phyloP scores from a whole-genome alignment of 2,113 vertebrate genomes.

The Trogon melanurus region DNA sequence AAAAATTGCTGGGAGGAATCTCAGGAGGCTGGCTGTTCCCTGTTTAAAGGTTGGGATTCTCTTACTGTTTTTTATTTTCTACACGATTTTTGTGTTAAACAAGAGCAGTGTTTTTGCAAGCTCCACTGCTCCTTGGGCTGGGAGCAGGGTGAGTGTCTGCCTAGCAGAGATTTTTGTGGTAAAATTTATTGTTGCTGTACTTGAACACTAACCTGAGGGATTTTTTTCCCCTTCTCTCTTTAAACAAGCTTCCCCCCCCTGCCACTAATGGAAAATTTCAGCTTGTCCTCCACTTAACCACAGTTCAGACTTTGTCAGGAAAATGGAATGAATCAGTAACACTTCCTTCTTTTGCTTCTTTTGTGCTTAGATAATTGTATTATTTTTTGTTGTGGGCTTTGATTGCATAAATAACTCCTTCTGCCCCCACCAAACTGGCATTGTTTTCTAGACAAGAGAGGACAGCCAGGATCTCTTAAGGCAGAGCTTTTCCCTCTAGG shows the following conservation, averaged over 20 bases:
- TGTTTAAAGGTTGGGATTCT: not conserved
- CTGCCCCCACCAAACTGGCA: not conserved
- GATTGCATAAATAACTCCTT: not conserved
- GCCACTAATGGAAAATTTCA: conserved; percentile 20
- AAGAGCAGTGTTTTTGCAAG: not conserved
- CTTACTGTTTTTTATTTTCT: not conserved
- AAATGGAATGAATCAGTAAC: not conserved
- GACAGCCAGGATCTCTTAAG: not conserved
- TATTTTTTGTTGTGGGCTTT: not conserved
- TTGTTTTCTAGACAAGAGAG: not conserved
- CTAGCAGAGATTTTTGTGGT: not conserved
- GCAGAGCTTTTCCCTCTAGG: not conserved
- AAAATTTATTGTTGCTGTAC: not conserved
- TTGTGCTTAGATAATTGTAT: not conserved
- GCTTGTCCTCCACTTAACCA: not conserved
- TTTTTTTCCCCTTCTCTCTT: not conserved
- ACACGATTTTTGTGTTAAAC: not conserved
- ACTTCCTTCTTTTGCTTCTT: not conserved
- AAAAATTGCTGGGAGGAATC: not conserved
- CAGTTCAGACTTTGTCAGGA: conserved; percentile 17
- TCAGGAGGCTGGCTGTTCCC: not conserved
- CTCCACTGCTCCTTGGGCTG: not conserved
- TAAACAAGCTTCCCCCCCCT: not conserved
- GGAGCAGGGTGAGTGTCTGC: not conserved
- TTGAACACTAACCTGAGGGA: not conserved